Conservation (phyloP, 2,797 vertebrate species). For the Gallinago stenura region DNA sequence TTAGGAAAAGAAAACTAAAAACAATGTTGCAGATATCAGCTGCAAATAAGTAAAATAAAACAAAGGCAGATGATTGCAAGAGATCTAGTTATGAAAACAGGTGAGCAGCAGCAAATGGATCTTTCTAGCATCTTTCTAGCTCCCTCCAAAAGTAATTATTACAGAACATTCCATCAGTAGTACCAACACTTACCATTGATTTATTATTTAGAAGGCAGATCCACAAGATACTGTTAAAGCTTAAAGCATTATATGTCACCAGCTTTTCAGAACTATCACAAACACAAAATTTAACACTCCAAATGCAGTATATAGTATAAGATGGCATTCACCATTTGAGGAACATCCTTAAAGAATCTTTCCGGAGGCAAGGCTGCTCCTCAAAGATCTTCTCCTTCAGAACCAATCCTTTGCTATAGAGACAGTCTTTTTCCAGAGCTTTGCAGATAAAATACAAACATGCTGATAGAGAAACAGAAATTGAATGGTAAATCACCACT, state of each 20-base stretch:
- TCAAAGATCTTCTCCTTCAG: conserved; percentile 96
- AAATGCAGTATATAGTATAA: not conserved
- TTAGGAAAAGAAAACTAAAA: not conserved
- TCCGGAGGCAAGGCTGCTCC: conserved; percentile 93
- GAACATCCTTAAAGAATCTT: conserved; percentile 94
- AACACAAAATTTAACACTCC: not conserved
- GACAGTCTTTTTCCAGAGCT: conserved; percentile 92
- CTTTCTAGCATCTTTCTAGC: not conserved
- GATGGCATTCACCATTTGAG: conserved; percentile 85
- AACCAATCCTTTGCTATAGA: conserved; percentile 93
- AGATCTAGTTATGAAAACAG: not conserved
- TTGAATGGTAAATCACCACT: not conserved
- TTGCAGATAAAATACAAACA: conserved; percentile 97
- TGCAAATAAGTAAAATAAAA: not conserved
- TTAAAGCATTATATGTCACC: not conserved
- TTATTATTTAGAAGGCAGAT: not conserved
- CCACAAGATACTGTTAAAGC: not conserved
- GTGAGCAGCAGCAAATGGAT: not conserved
- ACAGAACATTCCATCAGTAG: not conserved
- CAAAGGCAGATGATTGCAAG: not conserved
- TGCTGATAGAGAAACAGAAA: conserved; percentile 76
- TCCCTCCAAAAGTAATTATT: not conserved
- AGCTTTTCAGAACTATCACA: not conserved
- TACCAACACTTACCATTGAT: not conserved
- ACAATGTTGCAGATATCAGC: not conserved